A percentile compares a stretch with the other conserved stretches of the same genome.
Conservation (phyloP, 2,113 vertebrate species). For the Amblyornis subalaris region DNA sequence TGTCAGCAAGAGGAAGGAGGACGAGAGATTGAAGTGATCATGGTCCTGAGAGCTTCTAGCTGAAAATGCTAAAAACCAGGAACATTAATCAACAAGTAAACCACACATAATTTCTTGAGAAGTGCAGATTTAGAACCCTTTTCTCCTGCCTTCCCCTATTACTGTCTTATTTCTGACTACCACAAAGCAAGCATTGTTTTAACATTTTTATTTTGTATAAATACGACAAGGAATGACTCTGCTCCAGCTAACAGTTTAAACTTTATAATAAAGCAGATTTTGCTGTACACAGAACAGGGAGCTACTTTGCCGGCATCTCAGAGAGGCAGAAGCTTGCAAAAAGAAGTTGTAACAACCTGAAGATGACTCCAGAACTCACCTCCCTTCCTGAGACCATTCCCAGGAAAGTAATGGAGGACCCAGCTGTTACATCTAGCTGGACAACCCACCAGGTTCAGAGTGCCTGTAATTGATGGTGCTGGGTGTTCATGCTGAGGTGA, state of each 20-base stretch:
- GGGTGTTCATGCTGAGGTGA: not conserved
- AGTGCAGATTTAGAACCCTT: not conserved
- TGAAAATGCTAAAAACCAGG: not conserved
- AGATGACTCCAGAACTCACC: not conserved
- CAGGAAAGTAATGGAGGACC: not conserved
- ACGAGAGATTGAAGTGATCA: not conserved
- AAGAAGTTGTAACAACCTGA: not conserved
- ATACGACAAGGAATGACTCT: not conserved
- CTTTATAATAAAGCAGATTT: not conserved
- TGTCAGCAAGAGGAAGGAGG: not conserved
- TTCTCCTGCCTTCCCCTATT: not conserved
- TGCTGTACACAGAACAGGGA: not conserved
- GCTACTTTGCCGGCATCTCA: not conserved
- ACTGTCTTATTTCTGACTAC: not conserved
- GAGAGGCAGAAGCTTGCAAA: not conserved
- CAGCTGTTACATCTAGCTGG: not conserved
- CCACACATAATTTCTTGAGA: accelerated
- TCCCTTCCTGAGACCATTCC: not conserved
- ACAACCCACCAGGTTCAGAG: not conserved
- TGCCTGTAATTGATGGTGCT: not conserved
- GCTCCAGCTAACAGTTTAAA: not conserved
- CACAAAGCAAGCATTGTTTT: not conserved
- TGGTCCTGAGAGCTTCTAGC: not conserved
- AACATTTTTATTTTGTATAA: not conserved
- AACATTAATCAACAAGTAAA: not conserved